phyloP scores from a whole-genome alignment of 2,888 invertebrate genomes.

The Coleophora flavipennella region DNA sequence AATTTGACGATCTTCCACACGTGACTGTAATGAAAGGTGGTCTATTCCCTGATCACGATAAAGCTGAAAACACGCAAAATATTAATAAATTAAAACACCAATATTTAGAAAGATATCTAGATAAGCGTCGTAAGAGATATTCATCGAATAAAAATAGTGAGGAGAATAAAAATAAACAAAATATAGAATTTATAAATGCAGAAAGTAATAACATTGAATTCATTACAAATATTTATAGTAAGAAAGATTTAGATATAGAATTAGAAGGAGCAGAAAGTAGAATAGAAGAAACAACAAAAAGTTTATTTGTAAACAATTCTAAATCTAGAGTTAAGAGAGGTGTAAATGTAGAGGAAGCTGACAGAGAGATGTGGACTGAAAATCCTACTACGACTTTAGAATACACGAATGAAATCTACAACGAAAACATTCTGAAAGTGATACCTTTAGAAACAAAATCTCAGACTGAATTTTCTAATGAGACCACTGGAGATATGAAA shows the following conservation, averaged over 20 bases:
- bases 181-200: slow-evolving; percentile 35
- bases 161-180: slow-evolving; percentile 29
- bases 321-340: slow-evolving; percentile 43
- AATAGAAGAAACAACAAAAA: slow-evolving; percentile 23
- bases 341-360: slow-evolving; percentile 34
- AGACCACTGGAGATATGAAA: slow-evolving; percentile 15
- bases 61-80: slow-evolving; percentile 30
- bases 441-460: slow-evolving; percentile 36
- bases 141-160: slow-evolving; percentile 35
- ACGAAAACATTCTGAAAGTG: slow-evolving; percentile 41
- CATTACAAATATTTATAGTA: slow-evolving; percentile 23
- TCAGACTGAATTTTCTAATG: slow-evolving; percentile 15
- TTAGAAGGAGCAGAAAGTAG: slow-evolving; percentile 34
- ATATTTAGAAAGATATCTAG: slow-evolving; percentile 58
- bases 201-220: slow-evolving; percentile 24
- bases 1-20: slow-evolving; percentile 39
- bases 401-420: slow-evolving; percentile 32
- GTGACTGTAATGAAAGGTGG: slow-evolving; percentile 62
- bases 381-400: slow-evolving; percentile 26
- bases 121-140: slow-evolving; percentile 55
- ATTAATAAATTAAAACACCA: slow-evolving; percentile 59
- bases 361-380: slow-evolving; percentile 35
- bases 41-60: slow-evolving; percentile 40
- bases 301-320: slow-evolving; percentile 18
- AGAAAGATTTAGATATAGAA: slow-evolving; percentile 29